Conservation (phyloP, 2,113 vertebrate genomes). For the Egretta garzetta region DNA sequence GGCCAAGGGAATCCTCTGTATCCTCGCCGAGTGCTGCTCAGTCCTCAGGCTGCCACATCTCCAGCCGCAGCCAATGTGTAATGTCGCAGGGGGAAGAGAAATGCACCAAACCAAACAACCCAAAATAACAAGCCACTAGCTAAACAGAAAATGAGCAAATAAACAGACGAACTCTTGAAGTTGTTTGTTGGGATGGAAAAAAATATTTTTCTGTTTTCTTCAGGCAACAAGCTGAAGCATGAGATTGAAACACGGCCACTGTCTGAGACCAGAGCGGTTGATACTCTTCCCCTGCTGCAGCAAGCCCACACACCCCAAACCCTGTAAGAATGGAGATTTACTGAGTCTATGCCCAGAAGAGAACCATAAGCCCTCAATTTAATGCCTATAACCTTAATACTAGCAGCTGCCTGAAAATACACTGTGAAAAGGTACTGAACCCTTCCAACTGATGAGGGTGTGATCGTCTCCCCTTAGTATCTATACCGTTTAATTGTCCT, state of each 20-base stretch:
- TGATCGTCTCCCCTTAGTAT: background rate
- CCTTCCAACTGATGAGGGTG: background rate
- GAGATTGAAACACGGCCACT: background rate
- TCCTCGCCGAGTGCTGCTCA: background rate
- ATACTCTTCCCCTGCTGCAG: background rate
- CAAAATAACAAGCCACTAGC: background rate
- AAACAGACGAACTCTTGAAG: background rate
- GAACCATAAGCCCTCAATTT: background rate
- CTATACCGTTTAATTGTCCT: background rate
- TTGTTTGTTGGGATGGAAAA: background rate
- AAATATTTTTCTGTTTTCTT: background rate
- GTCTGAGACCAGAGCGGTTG: background rate
- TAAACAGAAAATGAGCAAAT: conserved; percentile 18
- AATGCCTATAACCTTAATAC: background rate
- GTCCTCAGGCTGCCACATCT: background rate
- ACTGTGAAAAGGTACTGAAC: background rate
- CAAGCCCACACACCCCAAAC: background rate
- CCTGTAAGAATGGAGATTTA: background rate
- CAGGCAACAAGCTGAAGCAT: background rate
- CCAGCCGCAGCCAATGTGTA: background rate
- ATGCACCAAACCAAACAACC: background rate
- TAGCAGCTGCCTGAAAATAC: background rate
- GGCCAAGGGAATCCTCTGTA: background rate
- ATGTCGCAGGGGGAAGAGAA: background rate
- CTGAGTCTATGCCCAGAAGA: background rate